phyloP scores from a whole-genome alignment of 2,113 vertebrate species.

The Paralichthys olivaceus region DNA sequence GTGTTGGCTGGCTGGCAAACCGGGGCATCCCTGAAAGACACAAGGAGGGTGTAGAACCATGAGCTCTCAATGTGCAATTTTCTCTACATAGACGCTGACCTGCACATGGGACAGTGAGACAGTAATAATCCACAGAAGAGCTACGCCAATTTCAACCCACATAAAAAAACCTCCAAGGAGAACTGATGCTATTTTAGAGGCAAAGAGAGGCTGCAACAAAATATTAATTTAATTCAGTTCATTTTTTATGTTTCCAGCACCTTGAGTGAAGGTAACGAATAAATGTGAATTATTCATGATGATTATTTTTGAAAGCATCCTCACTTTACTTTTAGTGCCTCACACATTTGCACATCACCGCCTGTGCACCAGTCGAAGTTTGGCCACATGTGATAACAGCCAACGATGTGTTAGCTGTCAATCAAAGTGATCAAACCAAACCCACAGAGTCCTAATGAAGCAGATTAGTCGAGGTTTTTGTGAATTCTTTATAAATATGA shows the following conservation, averaged over 20 bases:
- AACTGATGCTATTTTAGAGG: neutral
- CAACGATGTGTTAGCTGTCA: neutral
- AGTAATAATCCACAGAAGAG: neutral
- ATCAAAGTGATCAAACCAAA: neutral
- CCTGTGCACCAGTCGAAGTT: neutral
- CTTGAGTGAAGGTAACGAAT: neutral
- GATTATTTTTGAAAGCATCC: neutral
- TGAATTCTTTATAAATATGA: neutral
- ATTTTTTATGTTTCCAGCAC: neutral
- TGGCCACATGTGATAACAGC: neutral
- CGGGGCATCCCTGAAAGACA: constrained; percentile 88
- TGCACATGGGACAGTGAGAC: neutral
- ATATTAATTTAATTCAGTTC: neutral
- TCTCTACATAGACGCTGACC: too few relatives aligned
- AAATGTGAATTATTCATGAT: neutral
- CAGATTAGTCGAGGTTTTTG: neutral
- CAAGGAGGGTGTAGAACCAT: neutral
- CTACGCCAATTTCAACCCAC: neutral
- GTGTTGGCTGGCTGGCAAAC: constrained; percentile 88
- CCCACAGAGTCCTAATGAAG: neutral
- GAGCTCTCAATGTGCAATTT: neutral
- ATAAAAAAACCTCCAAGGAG: neutral
- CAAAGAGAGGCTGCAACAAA: neutral
- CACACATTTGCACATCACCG: neutral
- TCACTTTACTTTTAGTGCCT: neutral